phyloP scores from a whole-genome alignment of 2,888 invertebrate species.

The Opisthograptis luteolata region DNA sequence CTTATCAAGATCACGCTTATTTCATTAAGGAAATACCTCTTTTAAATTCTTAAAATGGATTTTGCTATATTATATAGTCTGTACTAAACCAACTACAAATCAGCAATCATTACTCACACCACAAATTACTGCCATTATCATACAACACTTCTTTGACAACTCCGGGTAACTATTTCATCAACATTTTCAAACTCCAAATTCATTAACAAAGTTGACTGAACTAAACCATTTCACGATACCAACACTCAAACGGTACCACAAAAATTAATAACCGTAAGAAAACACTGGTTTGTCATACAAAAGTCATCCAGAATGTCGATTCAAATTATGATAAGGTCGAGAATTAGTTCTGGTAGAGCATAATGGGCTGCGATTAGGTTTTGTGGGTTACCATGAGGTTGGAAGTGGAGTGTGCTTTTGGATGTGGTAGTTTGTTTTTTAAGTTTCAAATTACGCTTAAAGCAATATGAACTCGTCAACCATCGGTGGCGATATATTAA shows the following conservation, averaged over 20 bases:
- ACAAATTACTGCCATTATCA: too few species aligned
- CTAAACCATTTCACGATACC: slow-evolving; percentile 58
- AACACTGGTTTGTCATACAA: slow-evolving; percentile 81
- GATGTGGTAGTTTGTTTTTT: slow-evolving; percentile 60
- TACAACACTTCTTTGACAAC: too few species aligned
- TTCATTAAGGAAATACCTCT: too few species aligned
- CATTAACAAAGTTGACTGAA: slow-evolving; percentile 55
- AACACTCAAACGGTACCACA: slow-evolving; percentile 58
- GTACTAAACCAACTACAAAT: too few species aligned
- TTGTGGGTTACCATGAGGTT: slow-evolving; percentile 44
- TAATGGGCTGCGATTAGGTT: slow-evolving; percentile 76
- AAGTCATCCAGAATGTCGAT: slow-evolving; percentile 80
- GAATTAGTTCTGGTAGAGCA: slow-evolving; percentile 82
- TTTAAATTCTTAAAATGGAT: too few species aligned
- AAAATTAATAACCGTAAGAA: slow-evolving; percentile 83
- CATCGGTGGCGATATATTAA: too few species aligned
- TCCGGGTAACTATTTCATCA: too few species aligned
- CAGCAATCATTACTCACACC: too few species aligned
- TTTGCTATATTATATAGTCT: too few species aligned
- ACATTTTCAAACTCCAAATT: not conserved
- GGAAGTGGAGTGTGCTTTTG: slow-evolving; percentile 38
- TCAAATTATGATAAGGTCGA: slow-evolving; percentile 80
- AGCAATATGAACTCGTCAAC: too few species aligned
- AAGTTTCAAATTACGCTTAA: too few species aligned
- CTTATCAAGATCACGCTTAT: too few species aligned